A percentile compares a stretch with the other conserved stretches of the same genome.
These are phyloP conservation scores for Tylochromis polylepis DNA, from an alignment of 2,113 vertebrate species.

Conservation along the genomic window DNA sequence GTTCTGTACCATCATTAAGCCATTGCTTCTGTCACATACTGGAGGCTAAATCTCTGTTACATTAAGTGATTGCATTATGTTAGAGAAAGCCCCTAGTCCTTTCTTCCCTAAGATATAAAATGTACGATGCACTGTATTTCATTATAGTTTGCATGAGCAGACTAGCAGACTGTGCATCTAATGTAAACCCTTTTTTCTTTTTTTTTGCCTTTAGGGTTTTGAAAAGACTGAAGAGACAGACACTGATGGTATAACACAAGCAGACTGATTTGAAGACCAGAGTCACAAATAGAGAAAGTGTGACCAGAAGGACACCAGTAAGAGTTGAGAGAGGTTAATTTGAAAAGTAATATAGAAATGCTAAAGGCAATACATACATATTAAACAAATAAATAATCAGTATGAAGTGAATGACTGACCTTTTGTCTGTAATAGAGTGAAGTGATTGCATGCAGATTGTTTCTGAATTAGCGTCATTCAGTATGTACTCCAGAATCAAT, in stretches of 20 bases:
- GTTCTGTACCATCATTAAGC: constrained; percentile 3
- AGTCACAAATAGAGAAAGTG: neutral
- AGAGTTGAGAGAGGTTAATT: neutral
- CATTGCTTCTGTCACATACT: neutral
- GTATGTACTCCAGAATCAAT: neutral
- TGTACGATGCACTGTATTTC: neutral
- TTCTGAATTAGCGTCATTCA: neutral
- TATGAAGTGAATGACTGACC: neutral
- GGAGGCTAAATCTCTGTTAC: constrained; percentile 7
- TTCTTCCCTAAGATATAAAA: neutral
- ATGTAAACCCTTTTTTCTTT: neutral
- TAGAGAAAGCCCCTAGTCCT: neutral
- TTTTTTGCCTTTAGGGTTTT: neutral
- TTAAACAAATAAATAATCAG: neutral
- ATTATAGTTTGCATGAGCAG: neutral
- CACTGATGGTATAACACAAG: neutral
- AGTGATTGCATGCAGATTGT: neutral
- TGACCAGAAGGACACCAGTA: neutral
- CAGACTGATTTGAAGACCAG: neutral
- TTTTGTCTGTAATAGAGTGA: neutral
- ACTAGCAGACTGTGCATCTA: neutral
- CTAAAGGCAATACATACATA: neutral
- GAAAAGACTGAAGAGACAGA: neutral
- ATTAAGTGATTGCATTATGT: constrained; percentile 3
- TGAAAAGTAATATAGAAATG: neutral